Conservation (phyloP, 2,888 invertebrate genomes). For the Tetragonula carbonaria region DNA sequence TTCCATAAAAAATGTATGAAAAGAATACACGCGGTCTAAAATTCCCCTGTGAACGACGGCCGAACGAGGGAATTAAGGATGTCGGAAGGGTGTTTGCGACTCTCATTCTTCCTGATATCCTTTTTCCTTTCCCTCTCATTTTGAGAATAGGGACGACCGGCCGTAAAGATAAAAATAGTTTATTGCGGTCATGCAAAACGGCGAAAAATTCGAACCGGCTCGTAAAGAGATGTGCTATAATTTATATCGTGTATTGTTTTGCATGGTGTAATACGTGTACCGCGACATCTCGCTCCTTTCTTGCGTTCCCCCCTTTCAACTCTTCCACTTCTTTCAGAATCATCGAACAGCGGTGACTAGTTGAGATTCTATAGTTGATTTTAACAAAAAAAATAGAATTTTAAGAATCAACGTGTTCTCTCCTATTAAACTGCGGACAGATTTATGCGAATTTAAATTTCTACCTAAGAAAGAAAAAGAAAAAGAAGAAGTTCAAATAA, state of each 20-base stretch:
- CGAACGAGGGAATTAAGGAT: slow-evolving; percentile 77
- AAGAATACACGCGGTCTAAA: slow-evolving; percentile 58
- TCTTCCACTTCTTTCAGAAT: too few relatives aligned
- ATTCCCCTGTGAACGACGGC: slow-evolving; percentile 68
- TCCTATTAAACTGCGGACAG: too few relatives aligned
- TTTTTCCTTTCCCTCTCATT: slow-evolving; percentile 35
- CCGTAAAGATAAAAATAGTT: slow-evolving; percentile 61
- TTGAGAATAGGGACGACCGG: slow-evolving; percentile 46
- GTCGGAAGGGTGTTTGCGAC: slow-evolving; percentile 59
- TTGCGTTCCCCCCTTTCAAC: neutral
- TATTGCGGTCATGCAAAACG: slow-evolving; percentile 43
- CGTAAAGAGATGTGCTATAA: slow-evolving; percentile 47
- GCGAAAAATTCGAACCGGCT: slow-evolving; percentile 51
- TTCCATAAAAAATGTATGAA: slow-evolving; percentile 59
- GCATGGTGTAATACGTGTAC: slow-evolving; percentile 4
- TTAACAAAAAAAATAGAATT: too few relatives aligned
- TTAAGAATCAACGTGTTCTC: too few relatives aligned
- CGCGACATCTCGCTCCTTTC: neutral
- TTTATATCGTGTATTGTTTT: slow-evolving; percentile 52
- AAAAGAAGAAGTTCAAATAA: too few relatives aligned
- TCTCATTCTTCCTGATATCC: slow-evolving; percentile 53
- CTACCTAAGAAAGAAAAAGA: too few relatives aligned
- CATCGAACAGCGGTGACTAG: too few relatives aligned
- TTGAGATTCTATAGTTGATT: too few relatives aligned
- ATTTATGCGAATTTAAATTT: too few relatives aligned